Evolutionary conservation across 2,113 vertebrate species (phyloP).

Genomic region (Mobula birostris): DNA sequence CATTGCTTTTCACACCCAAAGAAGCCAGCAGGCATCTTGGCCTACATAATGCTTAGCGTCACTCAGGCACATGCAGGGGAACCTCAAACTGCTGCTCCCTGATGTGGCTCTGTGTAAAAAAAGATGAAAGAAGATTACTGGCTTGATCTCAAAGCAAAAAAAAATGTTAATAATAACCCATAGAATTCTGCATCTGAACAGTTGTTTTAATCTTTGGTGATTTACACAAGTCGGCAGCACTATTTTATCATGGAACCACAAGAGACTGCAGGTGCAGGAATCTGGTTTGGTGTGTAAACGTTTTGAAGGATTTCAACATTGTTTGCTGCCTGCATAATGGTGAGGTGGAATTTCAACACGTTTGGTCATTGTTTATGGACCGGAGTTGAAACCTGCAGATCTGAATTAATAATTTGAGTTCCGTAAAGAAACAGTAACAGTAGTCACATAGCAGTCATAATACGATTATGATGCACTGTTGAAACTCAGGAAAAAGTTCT

Average conservation of each 20-base stretch:
- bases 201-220: conserved; percentile 45
- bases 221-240: conserved; percentile 40
- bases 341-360: neutral
- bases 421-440: neutral
- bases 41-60: conserved; percentile 49
- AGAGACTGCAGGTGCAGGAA: no score
- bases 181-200: conserved; percentile 46
- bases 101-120: conserved; percentile 53
- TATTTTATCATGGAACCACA: conserved; percentile 31
- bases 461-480: neutral
- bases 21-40: conserved; percentile 46
- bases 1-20: conserved; percentile 43
- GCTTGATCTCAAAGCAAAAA: conserved; percentile 50
- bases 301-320: conserved; percentile 41
- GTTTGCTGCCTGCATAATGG: neutral
- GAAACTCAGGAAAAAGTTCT: neutral
- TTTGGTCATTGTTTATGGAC: neutral
- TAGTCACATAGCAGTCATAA: no score
- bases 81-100: conserved; percentile 49
- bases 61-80: conserved; percentile 46
- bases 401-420: neutral
- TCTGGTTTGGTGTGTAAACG: conserved; percentile 42
- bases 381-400: neutral
- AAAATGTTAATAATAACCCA: conserved; percentile 56
- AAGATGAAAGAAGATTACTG: conserved; percentile 50